These are phyloP conservation scores for Rhopalosiphum padi DNA, from an alignment of 1,140 invertebrate species.

Conservation along the genomic window DNA sequence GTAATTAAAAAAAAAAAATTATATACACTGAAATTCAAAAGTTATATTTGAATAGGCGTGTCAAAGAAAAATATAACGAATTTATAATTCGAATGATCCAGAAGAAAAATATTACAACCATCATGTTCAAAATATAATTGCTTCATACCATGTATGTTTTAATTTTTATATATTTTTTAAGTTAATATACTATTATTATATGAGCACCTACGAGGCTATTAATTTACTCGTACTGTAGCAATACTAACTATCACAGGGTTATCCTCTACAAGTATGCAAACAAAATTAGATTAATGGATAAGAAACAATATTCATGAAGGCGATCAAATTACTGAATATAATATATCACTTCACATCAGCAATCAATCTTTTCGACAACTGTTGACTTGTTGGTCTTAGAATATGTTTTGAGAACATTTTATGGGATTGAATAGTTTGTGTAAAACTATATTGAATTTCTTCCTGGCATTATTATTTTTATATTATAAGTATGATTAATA, in stretches of 20 bases:
- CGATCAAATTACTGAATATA: background rate
- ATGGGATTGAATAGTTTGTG: background rate
- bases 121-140: background rate
- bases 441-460: constrained; percentile 2
- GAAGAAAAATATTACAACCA: background rate
- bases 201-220: background rate
- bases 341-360: background rate
- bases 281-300: background rate
- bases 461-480: background rate
- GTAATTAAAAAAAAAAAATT: constrained; percentile 12
- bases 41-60: constrained; percentile 14
- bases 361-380: background rate
- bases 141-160: background rate
- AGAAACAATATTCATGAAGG: background rate
- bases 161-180: background rate
- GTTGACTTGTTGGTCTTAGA: background rate
- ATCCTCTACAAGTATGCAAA: background rate
- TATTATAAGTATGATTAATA: background rate
- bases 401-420: background rate
- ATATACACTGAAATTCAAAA: background rate
- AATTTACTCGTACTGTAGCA: background rate
- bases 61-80: background rate
- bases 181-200: background rate
- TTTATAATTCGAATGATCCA: background rate
- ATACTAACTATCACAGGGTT: background rate